Base-by-base conservation (phyloP, 2,888 invertebrate species). In the Eurytoma adleriae region DNA sequence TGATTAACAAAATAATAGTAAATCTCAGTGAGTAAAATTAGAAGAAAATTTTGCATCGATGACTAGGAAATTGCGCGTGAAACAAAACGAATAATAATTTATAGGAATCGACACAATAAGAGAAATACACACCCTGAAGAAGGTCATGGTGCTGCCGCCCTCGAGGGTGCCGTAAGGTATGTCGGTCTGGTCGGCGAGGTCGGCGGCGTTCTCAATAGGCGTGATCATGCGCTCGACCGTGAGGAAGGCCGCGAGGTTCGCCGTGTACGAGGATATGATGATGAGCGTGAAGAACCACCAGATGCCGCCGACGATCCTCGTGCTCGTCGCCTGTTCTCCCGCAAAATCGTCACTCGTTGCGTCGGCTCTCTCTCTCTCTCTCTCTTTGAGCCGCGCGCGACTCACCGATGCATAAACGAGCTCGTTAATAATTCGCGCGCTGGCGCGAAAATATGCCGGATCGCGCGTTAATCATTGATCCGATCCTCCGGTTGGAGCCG, bases 231-330 rank as follows among this genome's bases (percentile, higher is more conserved):
- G 92, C 91, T 99, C 99, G 40, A 99, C 99, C 0, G 99, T 99
- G 67, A 99, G 93, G 91, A 99, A 99, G 1, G 99, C 99, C 0
- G 99, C 99, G 87, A 99, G 92, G 92, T 98, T 98, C 16, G 99
- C 99, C 5, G 99, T 99, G 92, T 99, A 99, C 7, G 99, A 99
- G 0, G 98, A 98, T 82, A 99, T 97, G 90, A 99, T 98, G 90
- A 99, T 99, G 59, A 99, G 93, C 0, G 99, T 99, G 92, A 99
- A 99, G 92, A 99, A 99, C 98, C 99, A 99, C 99, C 99, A 99
- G 86, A 97, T 97, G 0, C 96, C 98, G 13, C 98, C 98, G 7
- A 99, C 98, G 84, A 99, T 97, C 74, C 99, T 93, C 0, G 99
- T 99, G 5, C 97, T 97, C 2, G 96, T 96, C 2, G 97, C 96